Percentiles rank a stretch among this genome's conserved stretches.
Evolutionary conservation across 2,113 vertebrate species (phyloP).

Genomic region (Malurus cyaneus): DNA sequence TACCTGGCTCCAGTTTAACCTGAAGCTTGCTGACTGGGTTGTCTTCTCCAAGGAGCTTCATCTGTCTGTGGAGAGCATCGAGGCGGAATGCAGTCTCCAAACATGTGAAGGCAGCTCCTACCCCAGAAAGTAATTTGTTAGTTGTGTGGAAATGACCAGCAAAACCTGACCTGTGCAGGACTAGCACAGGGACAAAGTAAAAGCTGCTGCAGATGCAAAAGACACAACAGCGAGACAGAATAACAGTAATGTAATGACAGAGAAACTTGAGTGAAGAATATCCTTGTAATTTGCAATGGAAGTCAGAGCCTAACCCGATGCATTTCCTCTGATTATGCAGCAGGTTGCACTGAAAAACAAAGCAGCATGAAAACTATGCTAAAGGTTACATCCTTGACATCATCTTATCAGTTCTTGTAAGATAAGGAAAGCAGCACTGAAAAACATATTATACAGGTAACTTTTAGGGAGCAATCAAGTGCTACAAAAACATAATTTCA

Average conservation of each 20-base stretch:
- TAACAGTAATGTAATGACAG: not conserved
- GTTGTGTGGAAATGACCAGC: not conserved
- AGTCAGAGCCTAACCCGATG: not conserved
- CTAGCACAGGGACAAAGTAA: not conserved
- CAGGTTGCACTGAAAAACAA: not conserved
- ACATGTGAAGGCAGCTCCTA: constrained; percentile 94
- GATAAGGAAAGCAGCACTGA: not conserved
- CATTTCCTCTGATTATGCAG: not conserved
- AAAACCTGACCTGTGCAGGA: not conserved
- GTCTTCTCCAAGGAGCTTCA: constrained; percentile 93
- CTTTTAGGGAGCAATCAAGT: not conserved
- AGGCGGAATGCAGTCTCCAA: constrained; percentile 93
- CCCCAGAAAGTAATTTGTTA: not conserved
- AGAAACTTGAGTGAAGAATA: not conserved
- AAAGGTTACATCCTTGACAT: not conserved
- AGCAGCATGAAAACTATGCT: not conserved
- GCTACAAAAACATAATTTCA: not conserved
- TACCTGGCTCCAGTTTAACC: constrained; percentile 95
- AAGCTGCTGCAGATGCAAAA: not conserved
- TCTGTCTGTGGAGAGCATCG: constrained; percentile 93
- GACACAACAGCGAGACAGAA: not conserved
- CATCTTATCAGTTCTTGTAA: not conserved
- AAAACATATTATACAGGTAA: not conserved
- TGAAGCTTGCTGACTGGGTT: constrained; percentile 93
- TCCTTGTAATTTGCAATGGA: not conserved